Conservation (phyloP, 2,113 vertebrate species). For the Vimba vimba region DNA sequence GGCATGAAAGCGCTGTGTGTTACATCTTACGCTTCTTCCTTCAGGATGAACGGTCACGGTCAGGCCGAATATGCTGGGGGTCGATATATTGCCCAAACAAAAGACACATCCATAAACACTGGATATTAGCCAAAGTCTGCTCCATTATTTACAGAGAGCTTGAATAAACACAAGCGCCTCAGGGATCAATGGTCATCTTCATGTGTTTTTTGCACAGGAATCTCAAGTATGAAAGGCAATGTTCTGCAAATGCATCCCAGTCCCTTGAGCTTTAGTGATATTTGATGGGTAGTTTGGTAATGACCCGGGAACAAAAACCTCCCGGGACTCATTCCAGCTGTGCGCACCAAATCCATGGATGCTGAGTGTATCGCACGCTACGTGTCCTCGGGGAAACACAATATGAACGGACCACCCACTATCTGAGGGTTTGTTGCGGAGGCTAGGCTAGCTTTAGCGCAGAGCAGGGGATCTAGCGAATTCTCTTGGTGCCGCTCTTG, state of each 20-base stretch:
- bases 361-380: constrained; percentile 35
- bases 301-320: constrained; percentile 17
- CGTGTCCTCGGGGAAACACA: constrained; percentile 45
- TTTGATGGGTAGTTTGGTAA: constrained; percentile 34
- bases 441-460: background rate
- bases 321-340: constrained; percentile 39
- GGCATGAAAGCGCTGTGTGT: constrained; percentile 49
- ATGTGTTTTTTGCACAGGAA: constrained; percentile 59
- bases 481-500: constrained; percentile 22
- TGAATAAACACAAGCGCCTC: constrained; percentile 53
- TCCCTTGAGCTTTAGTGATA: constrained; percentile 45
- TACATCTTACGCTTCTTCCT: constrained; percentile 39
- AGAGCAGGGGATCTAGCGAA: constrained; percentile 42
- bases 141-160: constrained; percentile 56
- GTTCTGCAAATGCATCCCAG: constrained; percentile 41
- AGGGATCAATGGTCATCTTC: constrained; percentile 34
- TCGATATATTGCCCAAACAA: constrained; percentile 27
- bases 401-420: constrained; percentile 62
- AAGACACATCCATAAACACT: constrained; percentile 50
- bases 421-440: background rate
- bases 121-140: constrained; percentile 57
- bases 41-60: constrained; percentile 45
- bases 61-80: constrained; percentile 6
- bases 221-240: constrained; percentile 58
- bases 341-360: constrained; percentile 40